A percentile compares a stretch with the other conserved stretches of the same genome.
phyloP scores from a whole-genome alignment of 2,797 vertebrate genomes.

The Aeoliscus strigatus region DNA sequence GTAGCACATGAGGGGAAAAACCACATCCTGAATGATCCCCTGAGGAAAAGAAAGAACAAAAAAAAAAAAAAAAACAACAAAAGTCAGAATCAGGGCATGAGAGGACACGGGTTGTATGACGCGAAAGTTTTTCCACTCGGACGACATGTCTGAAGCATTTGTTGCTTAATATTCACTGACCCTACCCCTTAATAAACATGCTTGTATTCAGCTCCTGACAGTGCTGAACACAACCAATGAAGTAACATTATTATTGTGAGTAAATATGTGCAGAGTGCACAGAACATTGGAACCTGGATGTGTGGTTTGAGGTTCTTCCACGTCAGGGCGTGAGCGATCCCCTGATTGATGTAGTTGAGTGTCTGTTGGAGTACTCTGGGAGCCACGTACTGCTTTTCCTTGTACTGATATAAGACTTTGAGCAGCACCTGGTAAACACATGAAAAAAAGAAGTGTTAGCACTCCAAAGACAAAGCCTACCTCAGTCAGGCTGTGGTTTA shows the following conservation, averaged over 20 bases:
- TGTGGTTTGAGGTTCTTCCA: slow-evolving; percentile 98
- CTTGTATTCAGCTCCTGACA: no score
- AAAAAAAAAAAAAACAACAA: slow-evolving; percentile 23
- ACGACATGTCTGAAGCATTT: no score
- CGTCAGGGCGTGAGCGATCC: slow-evolving; percentile 94
- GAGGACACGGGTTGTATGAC: no score
- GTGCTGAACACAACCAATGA: no score
- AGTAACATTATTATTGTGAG: no score
- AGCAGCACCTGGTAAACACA: slow-evolving; percentile 83
- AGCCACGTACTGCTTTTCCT: slow-evolving; percentile 97
- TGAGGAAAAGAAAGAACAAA: slow-evolving; percentile 58
- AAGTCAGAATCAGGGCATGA: slow-evolving; percentile 5
- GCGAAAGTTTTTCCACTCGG: no score
- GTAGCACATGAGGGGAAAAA: slow-evolving; percentile 99
- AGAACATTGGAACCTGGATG: slow-evolving; percentile 89
- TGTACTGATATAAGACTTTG: slow-evolving; percentile 97
- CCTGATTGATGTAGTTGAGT: slow-evolving; percentile 98
- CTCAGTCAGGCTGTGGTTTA: not conserved
- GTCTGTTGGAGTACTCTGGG: slow-evolving; percentile 97
- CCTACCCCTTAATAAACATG: no score
- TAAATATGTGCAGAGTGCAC: no score
- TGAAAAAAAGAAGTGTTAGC: slow-evolving; percentile 2
- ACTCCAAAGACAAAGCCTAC: not conserved
- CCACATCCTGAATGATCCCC: slow-evolving; percentile 99
- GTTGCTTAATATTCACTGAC: no score